phyloP scores from a whole-genome alignment of 2,797 vertebrate genomes.

The Sebastes nivosus region DNA sequence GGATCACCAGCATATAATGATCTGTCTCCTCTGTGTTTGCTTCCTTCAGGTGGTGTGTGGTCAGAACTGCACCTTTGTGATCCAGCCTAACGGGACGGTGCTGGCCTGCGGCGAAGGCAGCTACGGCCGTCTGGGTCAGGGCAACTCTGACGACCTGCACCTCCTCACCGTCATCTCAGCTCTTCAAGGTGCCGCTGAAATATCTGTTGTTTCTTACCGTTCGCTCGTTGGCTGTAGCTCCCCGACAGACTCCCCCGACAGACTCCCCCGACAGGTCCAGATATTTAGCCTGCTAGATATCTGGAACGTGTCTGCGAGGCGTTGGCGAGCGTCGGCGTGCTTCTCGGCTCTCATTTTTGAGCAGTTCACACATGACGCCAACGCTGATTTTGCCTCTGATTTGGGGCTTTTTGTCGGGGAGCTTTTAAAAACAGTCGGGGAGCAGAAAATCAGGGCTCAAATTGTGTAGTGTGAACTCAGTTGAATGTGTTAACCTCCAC shows the following conservation, averaged over 20 bases:
- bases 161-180: conserved; percentile 96
- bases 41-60: conserved; percentile 90
- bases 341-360: no score
- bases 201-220: not conserved
- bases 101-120: conserved; percentile 96
- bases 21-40: not conserved
- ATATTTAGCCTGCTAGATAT: no score
- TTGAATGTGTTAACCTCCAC: not conserved
- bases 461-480: no score
- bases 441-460: no score
- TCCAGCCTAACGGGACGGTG: conserved; percentile 94
- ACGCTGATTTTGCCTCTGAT: no score
- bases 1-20: fast-evolving
- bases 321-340: fast-evolving
- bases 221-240: no score
- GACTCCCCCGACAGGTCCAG: no score
- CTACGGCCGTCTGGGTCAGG: conserved; percentile 94
- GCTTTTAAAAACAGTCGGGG: no score
- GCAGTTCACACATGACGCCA: no score
- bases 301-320: fast-evolving
- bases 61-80: conserved; percentile 96
- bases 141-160: conserved; percentile 96
- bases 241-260: no score
- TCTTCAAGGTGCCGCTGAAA: conserved; percentile 87
- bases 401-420: no score